Evolutionary conservation across 2,797 vertebrate species (phyloP).

Genomic region (Eulemur coronatus): DNA sequence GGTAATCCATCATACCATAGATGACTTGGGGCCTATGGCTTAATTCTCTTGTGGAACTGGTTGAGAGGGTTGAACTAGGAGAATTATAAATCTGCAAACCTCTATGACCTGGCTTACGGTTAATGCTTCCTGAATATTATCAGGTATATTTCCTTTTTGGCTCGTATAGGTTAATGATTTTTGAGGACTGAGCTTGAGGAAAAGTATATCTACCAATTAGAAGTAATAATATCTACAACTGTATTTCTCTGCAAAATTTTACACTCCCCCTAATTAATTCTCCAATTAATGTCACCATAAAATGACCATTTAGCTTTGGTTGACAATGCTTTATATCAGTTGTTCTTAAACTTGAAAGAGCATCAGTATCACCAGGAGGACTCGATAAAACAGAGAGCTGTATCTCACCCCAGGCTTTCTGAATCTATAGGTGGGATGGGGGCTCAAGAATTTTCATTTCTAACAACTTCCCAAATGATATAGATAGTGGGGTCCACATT

Average conservation of each 20-base stretch:
- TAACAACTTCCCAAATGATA: not conserved
- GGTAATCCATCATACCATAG: not conserved
- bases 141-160: not conserved
- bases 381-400: not conserved
- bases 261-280: not conserved
- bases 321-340: not conserved
- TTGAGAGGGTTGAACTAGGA: not conserved
- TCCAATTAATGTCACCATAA: not conserved
- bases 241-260: conserved; percentile 1
- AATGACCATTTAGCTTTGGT: not conserved
- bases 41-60: conserved; percentile 10
- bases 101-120: not conserved
- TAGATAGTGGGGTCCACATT: not conserved
- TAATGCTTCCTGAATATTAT: not conserved
- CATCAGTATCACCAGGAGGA: not conserved
- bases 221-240: conserved; percentile 5
- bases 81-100: not conserved
- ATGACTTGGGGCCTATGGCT: not conserved
- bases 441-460: not conserved
- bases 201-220: not conserved
- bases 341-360: not conserved
- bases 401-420: not conserved
- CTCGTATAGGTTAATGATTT: not conserved
- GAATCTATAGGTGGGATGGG: not conserved
- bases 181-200: not conserved